Evolutionary conservation across 2,888 invertebrate genomes (phyloP).

Genomic region (Hyposoter didymator): DNA sequence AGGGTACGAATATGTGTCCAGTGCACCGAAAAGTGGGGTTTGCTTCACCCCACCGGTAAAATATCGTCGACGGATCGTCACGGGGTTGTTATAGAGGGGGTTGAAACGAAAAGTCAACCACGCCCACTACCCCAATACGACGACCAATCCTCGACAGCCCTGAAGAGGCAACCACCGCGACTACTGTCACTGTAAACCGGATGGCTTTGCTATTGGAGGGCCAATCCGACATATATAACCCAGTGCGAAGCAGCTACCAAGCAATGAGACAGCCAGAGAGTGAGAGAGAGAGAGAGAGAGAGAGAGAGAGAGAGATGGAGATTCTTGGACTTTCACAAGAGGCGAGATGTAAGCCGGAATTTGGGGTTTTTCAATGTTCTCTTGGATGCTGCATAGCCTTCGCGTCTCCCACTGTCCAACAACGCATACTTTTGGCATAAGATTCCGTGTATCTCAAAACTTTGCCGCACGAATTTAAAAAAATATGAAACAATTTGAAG

Average conservation of each 20-base stretch:
- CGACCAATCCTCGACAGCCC: constrained; percentile 67
- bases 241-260: neutral
- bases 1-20: constrained; percentile 13
- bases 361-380: constrained; percentile 71
- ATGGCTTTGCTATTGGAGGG: constrained; percentile 70
- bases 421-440: neutral
- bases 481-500: neutral
- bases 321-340: constrained; percentile 35
- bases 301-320: neutral
- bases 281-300: neutral
- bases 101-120: constrained; percentile 61
- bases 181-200: constrained; percentile 69
- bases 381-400: constrained; percentile 33
- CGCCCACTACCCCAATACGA: constrained; percentile 64
- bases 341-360: constrained; percentile 71
- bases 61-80: constrained; percentile 26
- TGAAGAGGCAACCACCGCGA: constrained; percentile 63
- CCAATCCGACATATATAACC: constrained; percentile 15
- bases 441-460: neutral
- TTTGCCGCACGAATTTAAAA: neutral
- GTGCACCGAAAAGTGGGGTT: constrained; percentile 42
- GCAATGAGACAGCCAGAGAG: neutral
- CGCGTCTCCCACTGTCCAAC: neutral
- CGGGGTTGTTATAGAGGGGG: constrained; percentile 28
- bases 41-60: constrained; percentile 55